Evolutionary conservation across 2,113 vertebrate genomes (phyloP).

Genomic region (Hyla sarda): DNA sequence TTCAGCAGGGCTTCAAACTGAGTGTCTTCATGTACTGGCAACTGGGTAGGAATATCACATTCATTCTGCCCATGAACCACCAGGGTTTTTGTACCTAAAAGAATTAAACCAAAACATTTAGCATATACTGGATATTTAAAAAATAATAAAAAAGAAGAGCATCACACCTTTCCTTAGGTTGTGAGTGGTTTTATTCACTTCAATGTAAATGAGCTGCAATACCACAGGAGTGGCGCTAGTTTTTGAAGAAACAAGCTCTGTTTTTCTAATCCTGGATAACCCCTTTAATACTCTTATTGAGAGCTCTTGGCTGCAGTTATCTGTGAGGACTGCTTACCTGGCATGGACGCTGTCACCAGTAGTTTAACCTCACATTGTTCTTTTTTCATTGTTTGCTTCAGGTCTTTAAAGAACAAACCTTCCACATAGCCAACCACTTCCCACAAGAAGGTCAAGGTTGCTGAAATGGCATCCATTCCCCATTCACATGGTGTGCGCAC

Average conservation of each 20-base stretch:
- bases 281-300: no score
- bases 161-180: no score
- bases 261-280: no score
- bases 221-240: no score
- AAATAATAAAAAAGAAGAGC: no score
- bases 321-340: slow-evolving; percentile 75
- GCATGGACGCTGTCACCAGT: slow-evolving; percentile 96
- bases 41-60: slow-evolving; percentile 96
- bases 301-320: not conserved
- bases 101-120: not conserved
- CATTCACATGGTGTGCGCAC: slow-evolving; percentile 96
- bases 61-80: slow-evolving; percentile 98
- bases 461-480: slow-evolving; percentile 99
- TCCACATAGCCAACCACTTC: slow-evolving; percentile 97
- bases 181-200: no score
- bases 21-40: slow-evolving; percentile 98
- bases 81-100: slow-evolving; percentile 92
- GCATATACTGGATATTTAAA: not conserved
- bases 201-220: no score
- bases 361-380: slow-evolving; percentile 98
- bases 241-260: no score
- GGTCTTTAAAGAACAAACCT: slow-evolving; percentile 97
- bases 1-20: slow-evolving; percentile 98
- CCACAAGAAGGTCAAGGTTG: slow-evolving; percentile 97
- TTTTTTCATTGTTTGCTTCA: slow-evolving; percentile 99